These are phyloP conservation scores for Plebejus anna DNA, from an alignment of 2,888 invertebrate species.

Conservation along the genomic window DNA sequence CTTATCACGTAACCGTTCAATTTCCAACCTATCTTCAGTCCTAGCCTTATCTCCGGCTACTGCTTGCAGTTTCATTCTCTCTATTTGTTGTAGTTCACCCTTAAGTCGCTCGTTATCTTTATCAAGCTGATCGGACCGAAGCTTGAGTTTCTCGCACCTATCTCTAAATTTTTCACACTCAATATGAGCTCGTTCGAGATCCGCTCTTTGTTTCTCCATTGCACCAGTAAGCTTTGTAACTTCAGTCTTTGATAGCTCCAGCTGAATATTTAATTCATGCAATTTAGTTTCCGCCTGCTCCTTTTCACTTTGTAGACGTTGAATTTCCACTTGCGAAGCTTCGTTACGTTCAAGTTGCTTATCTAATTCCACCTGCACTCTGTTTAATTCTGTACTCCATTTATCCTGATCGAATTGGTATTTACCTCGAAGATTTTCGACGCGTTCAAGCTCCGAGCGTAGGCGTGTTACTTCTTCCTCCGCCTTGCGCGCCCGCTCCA, in stretches of 20 bases:
- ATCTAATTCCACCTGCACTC: constrained; percentile 87
- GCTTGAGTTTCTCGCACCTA: constrained; percentile 90
- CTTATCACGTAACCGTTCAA: constrained; percentile 91
- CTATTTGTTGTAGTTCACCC: constrained; percentile 82
- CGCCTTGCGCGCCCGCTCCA: constrained; percentile 86
- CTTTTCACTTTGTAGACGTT: constrained; percentile 81
- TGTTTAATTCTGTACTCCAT: constrained; percentile 82
- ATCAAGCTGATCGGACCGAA: constrained; percentile 84
- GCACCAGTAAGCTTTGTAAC: constrained; percentile 85
- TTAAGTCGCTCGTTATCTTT: constrained; percentile 77
- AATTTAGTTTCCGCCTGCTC: constrained; percentile 85
- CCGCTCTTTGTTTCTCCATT: constrained; percentile 89
- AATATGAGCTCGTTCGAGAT: constrained; percentile 91
- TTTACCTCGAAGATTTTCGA: constrained; percentile 85
- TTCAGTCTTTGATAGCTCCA: constrained; percentile 89
- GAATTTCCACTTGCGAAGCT: constrained; percentile 85
- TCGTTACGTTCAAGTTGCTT: constrained; percentile 89
- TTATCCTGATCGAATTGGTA: constrained; percentile 80
- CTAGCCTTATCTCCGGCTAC: constrained; percentile 82
- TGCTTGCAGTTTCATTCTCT: constrained; percentile 85
- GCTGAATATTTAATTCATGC: constrained; percentile 89
- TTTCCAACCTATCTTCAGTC: constrained; percentile 86
- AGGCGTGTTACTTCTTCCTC: constrained; percentile 84
- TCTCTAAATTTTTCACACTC: constrained; percentile 94
- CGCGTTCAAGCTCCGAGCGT: constrained; percentile 85